Evolutionary conservation across 2,888 invertebrate species (phyloP), one percentile per base, ranked within the genome.

Genomic region (Ceratothoa steindachneri): DNA sequence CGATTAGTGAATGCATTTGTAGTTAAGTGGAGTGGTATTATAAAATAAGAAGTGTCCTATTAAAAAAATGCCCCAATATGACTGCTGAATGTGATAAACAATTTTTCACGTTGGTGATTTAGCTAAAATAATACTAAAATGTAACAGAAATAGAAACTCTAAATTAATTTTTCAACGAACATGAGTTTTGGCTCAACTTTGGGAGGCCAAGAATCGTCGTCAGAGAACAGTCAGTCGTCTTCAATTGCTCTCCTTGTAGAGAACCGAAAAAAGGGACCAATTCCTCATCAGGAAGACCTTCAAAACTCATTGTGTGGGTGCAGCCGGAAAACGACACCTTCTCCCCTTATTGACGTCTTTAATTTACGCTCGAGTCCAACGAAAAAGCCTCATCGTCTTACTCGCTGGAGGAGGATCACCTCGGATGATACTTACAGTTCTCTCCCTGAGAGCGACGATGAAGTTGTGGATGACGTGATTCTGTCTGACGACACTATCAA

Each of bases 191-290:
- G 60, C 1, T 15, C 60, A 24, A 22, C 60, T 24, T n/a, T 60
- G 60, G 60, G 22, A n/a, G 19, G 60, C 24, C 22, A 60, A 22
- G 60, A 60, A 12, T 24, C 60, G 1, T 60, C 60, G 3, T 24
- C 60, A 3, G 60, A 60, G 27, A n/a, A 60, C 19, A 60, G 60
- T 3, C 60, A 60, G 19, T 60, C 60, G n/a, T 60, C 60, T 24
- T 60, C 60, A 15, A 2, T 60, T 12, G 60, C 60, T 60, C 60
- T 60, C 22, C 60, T 60, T 2, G 60, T 60, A 3, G 60, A 60
- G 24, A 60, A 60, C 60, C 60, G 60, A 1, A 60, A 60, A 60
- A 60, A 60, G 60, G 60, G 60, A 60, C 60, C 60, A 60, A 60
- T 60, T 22, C n/a, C 2, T 24, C 41, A 9, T 15, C 15, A 5